Evolutionary conservation across 2,888 invertebrate genomes (phyloP), one percentile per base, ranked within the genome.

Genomic region (Tetranychus piercei): DNA sequence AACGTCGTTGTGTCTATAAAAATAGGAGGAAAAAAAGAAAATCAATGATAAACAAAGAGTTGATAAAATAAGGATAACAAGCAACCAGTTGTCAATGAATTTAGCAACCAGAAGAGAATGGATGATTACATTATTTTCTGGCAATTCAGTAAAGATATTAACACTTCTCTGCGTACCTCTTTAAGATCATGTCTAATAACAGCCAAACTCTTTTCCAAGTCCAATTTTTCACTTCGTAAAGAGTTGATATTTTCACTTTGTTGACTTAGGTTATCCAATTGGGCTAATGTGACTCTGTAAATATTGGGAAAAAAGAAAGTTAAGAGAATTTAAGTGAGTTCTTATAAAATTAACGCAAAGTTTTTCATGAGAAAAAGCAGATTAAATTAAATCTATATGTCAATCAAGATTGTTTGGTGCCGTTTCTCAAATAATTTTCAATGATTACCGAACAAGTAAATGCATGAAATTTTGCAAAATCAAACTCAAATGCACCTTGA

Each of bases 171-270:
- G 34, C 34, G 34, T 77, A 89, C 87, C 82, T 95, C 94, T 82
- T 92, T 93, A 77, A 91, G 87, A 81, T 90, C 92, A 82, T 94
- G 94, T 81, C 89, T 88, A 1, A 92, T 84, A 77, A 94, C 85
- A 5, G 93, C 91, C 80, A 93, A 82, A 80, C 89, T 90, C 82
- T 92, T 91, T 82, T 96, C 94, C 76, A 91, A 88, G 77, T 90
- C 89, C 45, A 88, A 87, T 77, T 89, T 87, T 80, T 94, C 89
- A 80, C 90, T 88, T 79, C 90, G 87, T 79, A 90, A 84, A 80
- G 90, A 88, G 20, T 74, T 72, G 9, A 78, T 73, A 18, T 66
- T 76, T 74, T 87, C 85, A 83, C 95, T 94, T 70, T 90, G 86
- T 80, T 88, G 88, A 18, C 88, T 87, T 78, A 90, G 85, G 79